phyloP scores from a whole-genome alignment of 2,797 vertebrate species.

The Erithacus rubecula region DNA sequence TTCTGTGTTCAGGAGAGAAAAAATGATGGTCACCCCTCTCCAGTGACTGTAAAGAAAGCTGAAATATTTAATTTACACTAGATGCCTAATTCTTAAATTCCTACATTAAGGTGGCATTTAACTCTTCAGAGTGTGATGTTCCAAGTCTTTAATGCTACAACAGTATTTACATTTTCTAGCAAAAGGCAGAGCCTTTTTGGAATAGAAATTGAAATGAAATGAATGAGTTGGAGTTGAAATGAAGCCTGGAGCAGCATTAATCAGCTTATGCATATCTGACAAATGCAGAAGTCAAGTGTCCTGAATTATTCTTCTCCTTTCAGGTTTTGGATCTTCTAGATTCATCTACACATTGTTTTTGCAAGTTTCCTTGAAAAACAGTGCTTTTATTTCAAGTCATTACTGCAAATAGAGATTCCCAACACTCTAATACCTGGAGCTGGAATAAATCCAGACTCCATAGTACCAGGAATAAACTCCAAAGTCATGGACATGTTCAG shows the following conservation, averaged over 20 bases:
- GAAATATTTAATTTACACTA: neutral
- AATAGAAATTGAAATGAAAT: neutral
- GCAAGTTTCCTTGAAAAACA: neutral
- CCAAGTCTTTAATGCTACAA: neutral
- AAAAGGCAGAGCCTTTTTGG: neutral
- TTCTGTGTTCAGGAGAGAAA: neutral
- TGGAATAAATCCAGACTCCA: neutral
- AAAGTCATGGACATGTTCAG: neutral
- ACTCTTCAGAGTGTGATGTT: neutral
- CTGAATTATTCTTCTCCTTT: neutral
- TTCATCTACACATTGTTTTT: neutral
- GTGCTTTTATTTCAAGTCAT: neutral
- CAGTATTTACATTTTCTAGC: neutral
- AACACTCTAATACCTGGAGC: neutral
- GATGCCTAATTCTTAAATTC: neutral
- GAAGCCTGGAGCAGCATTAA: neutral
- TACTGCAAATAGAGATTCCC: neutral
- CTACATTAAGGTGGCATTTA: neutral
- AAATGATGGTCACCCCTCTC: rapidly evolving
- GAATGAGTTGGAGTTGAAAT: neutral
- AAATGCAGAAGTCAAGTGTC: neutral
- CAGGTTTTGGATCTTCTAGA: neutral
- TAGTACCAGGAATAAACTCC: neutral
- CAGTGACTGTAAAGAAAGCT: neutral
- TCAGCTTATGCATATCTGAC: neutral